phyloP scores from a whole-genome alignment of 2,888 invertebrate species.

The Orgyia antiqua region DNA sequence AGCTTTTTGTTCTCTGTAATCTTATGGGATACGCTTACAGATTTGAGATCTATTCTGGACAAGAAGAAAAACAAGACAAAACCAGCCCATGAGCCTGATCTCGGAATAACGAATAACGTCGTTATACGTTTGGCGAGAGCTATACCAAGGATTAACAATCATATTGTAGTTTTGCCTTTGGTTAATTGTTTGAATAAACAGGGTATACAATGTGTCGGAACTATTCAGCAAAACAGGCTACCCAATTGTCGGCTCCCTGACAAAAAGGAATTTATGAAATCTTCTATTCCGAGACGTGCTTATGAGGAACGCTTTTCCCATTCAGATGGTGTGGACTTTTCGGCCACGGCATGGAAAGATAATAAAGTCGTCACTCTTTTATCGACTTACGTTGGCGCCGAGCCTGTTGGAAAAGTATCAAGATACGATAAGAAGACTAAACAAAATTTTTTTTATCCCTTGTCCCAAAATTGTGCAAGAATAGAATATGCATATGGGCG shows the following conservation, averaged over 20 bases:
- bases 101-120: neutral
- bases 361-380: slow-evolving; percentile 13
- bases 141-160: slow-evolving; percentile 20
- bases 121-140: neutral
- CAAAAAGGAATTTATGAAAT: slow-evolving; percentile 7
- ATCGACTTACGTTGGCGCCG: slow-evolving; percentile 27
- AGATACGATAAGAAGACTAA: neutral
- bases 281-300: slow-evolving; percentile 7
- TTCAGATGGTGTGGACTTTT: slow-evolving; percentile 10
- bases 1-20: too few relatives aligned
- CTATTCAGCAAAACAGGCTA: slow-evolving; percentile 29
- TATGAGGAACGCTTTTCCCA: slow-evolving; percentile 11
- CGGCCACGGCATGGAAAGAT: slow-evolving; percentile 11
- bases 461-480: too few relatives aligned
- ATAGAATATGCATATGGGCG: too few relatives aligned
- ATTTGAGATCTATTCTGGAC: slow-evolving; percentile 18
- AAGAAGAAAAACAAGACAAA: slow-evolving; percentile 15
- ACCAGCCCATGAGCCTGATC: slow-evolving; percentile 8
- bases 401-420: slow-evolving; percentile 11
- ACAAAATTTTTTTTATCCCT: too few relatives aligned
- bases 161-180: slow-evolving; percentile 37
- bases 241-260: slow-evolving; percentile 9
- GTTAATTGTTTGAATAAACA: slow-evolving; percentile 22
- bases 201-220: slow-evolving; percentile 30
- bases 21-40: slow-evolving; percentile 20